phyloP scores from a whole-genome alignment of 2,113 vertebrate species.

The Thinocorus orbignyianus region DNA sequence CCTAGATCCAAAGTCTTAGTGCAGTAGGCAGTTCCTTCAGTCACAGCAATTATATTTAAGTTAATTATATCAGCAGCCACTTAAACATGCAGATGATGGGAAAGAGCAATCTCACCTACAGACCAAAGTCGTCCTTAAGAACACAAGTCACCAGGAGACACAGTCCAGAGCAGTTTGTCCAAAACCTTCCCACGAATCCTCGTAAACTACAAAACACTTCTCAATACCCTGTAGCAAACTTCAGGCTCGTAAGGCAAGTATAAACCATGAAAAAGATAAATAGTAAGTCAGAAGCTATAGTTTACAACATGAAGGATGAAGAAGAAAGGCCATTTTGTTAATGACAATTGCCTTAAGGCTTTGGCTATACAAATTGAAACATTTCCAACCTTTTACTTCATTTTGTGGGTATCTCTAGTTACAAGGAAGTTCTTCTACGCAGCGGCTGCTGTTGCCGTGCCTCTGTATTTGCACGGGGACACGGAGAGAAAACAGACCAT shows the following conservation, averaged over 20 bases:
- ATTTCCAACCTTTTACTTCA: background rate
- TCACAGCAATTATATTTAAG: background rate
- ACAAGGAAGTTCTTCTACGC: background rate
- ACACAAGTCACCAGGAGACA: background rate
- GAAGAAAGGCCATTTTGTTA: background rate
- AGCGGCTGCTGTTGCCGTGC: background rate
- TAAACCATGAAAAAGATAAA: constrained; percentile 40
- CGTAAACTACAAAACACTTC: background rate
- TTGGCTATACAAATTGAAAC: background rate
- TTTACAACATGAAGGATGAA: background rate
- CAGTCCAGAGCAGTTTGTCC: background rate
- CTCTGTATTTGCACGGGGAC: background rate
- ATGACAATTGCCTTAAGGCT: background rate
- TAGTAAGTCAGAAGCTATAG: background rate
- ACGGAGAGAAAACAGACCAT: background rate
- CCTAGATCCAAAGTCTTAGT: background rate
- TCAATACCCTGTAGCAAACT: constrained; percentile 14
- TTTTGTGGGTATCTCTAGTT: background rate
- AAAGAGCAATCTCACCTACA: background rate
- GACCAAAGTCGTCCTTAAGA: background rate
- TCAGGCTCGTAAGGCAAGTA: background rate
- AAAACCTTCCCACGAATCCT: background rate
- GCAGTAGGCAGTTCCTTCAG: background rate
- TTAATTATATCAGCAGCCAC: background rate
- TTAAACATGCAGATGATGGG: background rate